A percentile compares a stretch with the other conserved stretches of the same genome.
Evolutionary conservation across 2,888 invertebrate species (phyloP).

Genomic region (Elaeidobius kamerunicus): DNA sequence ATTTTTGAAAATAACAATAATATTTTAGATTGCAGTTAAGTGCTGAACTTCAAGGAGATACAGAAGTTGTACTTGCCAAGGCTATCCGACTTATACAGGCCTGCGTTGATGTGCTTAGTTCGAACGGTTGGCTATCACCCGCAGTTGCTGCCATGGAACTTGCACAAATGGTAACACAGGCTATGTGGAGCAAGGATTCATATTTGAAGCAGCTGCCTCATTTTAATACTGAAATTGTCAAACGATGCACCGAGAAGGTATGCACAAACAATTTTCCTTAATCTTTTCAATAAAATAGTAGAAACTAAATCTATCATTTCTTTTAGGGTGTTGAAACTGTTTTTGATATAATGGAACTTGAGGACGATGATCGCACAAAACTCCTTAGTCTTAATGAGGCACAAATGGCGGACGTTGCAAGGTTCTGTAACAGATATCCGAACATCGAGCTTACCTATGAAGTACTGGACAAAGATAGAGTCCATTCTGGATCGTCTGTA

Average conservation of each 20-base stretch:
- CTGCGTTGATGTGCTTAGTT: slow-evolving; percentile 90
- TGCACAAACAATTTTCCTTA: slow-evolving; percentile 8
- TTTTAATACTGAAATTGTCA: slow-evolving; percentile 84
- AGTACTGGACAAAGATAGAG: slow-evolving; percentile 74
- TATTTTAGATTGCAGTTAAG: slow-evolving; percentile 70
- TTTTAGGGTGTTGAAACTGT: slow-evolving; percentile 78
- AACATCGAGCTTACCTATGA: slow-evolving; percentile 96
- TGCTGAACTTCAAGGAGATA: slow-evolving; percentile 95
- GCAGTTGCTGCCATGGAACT: slow-evolving; percentile 99
- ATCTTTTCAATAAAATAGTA: neutral
- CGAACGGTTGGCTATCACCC: slow-evolving; percentile 97
- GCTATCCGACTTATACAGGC: slow-evolving; percentile 86
- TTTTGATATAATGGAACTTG: slow-evolving; percentile 94
- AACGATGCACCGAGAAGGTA: slow-evolving; percentile 87
- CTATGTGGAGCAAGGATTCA: slow-evolving; percentile 99
- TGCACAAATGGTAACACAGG: slow-evolving; percentile 99
- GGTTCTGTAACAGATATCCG: slow-evolving; percentile 98
- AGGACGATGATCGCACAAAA: slow-evolving; percentile 82
- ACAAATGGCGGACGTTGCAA: slow-evolving; percentile 97
- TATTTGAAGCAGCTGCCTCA: slow-evolving; percentile 97
- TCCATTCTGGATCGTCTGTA: slow-evolving; percentile 81
- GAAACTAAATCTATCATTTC: neutral
- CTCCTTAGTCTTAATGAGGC: slow-evolving; percentile 74
- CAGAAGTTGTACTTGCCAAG: slow-evolving; percentile 83
- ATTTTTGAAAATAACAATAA: too few relatives aligned